phyloP scores from a whole-genome alignment of 2,797 vertebrate species.

The Craterocephalus amniculus region DNA sequence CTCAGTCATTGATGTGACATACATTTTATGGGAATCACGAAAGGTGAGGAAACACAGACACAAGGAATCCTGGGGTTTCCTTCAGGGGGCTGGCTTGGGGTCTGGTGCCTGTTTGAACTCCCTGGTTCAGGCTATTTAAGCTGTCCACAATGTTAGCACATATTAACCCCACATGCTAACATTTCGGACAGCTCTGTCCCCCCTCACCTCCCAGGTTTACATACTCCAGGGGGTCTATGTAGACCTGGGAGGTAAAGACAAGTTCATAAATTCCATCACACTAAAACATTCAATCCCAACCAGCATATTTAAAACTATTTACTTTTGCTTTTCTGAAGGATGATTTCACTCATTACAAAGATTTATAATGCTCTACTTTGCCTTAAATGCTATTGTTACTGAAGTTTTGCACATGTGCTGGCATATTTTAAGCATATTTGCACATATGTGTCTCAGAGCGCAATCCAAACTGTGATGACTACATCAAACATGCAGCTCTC shows the following conservation, averaged over 20 bases:
- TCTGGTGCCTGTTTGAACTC: conserved; percentile 66
- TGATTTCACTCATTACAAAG: background rate
- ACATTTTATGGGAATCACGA: conserved; percentile 49
- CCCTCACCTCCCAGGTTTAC: background rate
- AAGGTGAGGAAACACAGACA: conserved; percentile 71
- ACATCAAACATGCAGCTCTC: conserved; percentile 50
- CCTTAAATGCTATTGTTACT: background rate
- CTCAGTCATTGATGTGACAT: conserved; percentile 55
- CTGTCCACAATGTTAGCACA: conserved; percentile 53
- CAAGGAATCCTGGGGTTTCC: conserved; percentile 48
- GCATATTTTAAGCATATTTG: conserved; percentile 21
- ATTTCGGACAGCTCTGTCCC: background rate
- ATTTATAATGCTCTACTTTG: background rate
- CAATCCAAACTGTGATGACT: conserved; percentile 47
- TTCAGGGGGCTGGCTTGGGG: conserved; percentile 45
- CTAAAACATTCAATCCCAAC: background rate
- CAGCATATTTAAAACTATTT: background rate
- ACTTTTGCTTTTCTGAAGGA: background rate
- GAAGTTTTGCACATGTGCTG: background rate
- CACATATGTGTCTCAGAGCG: conserved; percentile 38
- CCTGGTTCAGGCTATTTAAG: conserved; percentile 38
- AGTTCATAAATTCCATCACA: conserved; percentile 14
- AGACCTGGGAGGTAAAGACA: conserved; percentile 34
- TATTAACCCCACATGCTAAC: conserved; percentile 3
- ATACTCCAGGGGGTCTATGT: conserved; percentile 27